Evolutionary conservation across 2,888 invertebrate genomes (phyloP), one percentile per base, ranked within the genome.

Genomic region (Vandiemenella viatica): DNA sequence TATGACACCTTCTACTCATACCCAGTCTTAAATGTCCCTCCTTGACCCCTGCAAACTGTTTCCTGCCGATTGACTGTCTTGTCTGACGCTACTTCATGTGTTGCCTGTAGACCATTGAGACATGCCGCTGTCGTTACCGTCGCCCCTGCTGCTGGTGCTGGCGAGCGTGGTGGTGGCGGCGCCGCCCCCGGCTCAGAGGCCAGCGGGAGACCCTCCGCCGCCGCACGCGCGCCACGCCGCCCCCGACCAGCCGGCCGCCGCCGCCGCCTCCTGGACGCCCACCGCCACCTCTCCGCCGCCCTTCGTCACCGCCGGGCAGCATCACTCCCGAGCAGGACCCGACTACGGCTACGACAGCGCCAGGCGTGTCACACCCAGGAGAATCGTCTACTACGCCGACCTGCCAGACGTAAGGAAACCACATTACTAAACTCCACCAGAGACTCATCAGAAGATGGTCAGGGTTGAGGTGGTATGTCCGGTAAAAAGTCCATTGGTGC

Each of bases 301-400:
- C 13, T 48, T 40, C n/a, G 44, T 43, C 10, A 40, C 26, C n/a
- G 16, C 46, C 13, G 44, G 44, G 22, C 50, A 38, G 6, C n/a
- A n/a, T n/a, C n/a, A n/a, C n/a, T n/a, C n/a, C n/a, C 32, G 42
- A n/a, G 43, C 46, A 16, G 47, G 43, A 20, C 43, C 50, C 17
- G 13, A 17, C 8, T 7, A 13, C 20, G 5, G 41, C 21, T n/a
- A 23, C 32, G 37, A 15, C 20, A 45, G 41, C 40, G 43, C 10
- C 19, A 41, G 41, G 18, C 22, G 37, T 20, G 48, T 23, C 5
- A 41, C 49, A 1, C 55, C 51, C 4, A 23, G 52, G 1, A 43
- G 55, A 19, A 52, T 55, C 20, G 49, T 55, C 37, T 55, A 55
- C 51, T 55, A 55, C 44, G 55, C 53, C 6, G 44, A 49, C 22